Evolutionary conservation across 2,888 invertebrate species (phyloP), one percentile per base, ranked within the genome.

Genomic region (Hirtodrosophila histrioides): DNA sequence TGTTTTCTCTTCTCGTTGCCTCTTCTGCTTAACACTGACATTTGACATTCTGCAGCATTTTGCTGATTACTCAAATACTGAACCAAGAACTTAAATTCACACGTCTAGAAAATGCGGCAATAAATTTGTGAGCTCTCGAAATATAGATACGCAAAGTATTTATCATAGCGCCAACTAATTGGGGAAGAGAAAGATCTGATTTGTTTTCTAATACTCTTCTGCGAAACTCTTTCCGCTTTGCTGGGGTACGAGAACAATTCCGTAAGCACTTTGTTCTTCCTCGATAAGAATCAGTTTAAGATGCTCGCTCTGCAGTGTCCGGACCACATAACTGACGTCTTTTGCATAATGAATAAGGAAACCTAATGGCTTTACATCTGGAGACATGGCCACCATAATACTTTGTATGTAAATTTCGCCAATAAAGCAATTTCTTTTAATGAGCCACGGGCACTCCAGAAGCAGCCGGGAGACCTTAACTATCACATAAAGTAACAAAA

Each of bases 391-490:
- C 78, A 81, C 69, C 82, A 85, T 82, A 81, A 82, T 69, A 79
- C 82, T 81, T 85, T 85, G 82, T 82, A 82, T 82, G 82, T 68
- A 77, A 82, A 82, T 82, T 86, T 73, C 65, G 72, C 78, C 81
- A 84, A 86, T 84, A 84, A 84, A 84, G 81, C 76, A 83, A 83
- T 84, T 83, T 86, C 81, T 69, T 80, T 78, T 83, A 81, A 86
- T 83, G 78, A 81, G 77, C 81, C 78, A 70, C 83, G 54, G 64
- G 67, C 78, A 60, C 69, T 69, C 46, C 51, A 68, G 58, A 49
- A 55, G 57, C 49, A 54, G 35, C 23, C 35, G 43, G 53, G 31
- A 55, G 67, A 69, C 46, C 53, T 65, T 63, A 80, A 80, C 79
- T 84, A 74, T 65, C 86, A 58, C 83, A 83, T 83, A 83, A 83